phyloP scores from a whole-genome alignment of 2,888 invertebrate species.

The Anthophora plumipes region DNA sequence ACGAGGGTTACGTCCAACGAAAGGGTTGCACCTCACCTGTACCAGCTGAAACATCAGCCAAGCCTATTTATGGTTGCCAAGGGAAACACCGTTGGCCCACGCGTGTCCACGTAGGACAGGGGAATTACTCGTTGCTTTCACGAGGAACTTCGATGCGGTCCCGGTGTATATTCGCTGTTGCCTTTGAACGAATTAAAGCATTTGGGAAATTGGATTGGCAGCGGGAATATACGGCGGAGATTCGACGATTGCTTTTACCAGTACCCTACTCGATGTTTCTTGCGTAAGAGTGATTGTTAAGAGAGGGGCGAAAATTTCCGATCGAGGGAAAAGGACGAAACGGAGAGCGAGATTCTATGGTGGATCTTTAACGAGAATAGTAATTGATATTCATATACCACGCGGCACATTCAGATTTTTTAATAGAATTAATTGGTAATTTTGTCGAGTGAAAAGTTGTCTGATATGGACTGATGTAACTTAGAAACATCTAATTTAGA shows the following conservation, averaged over 20 bases:
- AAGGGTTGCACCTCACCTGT: constrained; percentile 56
- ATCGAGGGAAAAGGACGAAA: too few species aligned
- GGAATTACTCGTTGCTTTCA: constrained; percentile 40
- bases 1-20: constrained; percentile 32
- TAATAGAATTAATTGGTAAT: too few species aligned
- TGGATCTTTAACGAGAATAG: too few species aligned
- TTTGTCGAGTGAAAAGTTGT: too few species aligned
- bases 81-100: constrained; percentile 66
- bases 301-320: too few species aligned
- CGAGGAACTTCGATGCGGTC: not conserved
- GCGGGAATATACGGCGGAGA: not conserved
- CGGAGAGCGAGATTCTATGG: too few species aligned
- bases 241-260: not conserved
- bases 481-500: too few species aligned
- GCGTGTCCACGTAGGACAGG: constrained; percentile 43
- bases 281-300: not conserved
- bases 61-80: constrained; percentile 67
- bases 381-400: too few species aligned
- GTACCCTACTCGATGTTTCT: not conserved
- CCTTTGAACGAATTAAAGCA: constrained; percentile 32
- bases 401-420: too few species aligned
- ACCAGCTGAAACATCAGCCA: constrained; percentile 47
- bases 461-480: too few species aligned
- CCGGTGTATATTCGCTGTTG: not conserved
- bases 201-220: constrained; percentile 33